Evolutionary conservation across 2,113 vertebrate species (phyloP).

Genomic region (Hemicordylus capensis): DNA sequence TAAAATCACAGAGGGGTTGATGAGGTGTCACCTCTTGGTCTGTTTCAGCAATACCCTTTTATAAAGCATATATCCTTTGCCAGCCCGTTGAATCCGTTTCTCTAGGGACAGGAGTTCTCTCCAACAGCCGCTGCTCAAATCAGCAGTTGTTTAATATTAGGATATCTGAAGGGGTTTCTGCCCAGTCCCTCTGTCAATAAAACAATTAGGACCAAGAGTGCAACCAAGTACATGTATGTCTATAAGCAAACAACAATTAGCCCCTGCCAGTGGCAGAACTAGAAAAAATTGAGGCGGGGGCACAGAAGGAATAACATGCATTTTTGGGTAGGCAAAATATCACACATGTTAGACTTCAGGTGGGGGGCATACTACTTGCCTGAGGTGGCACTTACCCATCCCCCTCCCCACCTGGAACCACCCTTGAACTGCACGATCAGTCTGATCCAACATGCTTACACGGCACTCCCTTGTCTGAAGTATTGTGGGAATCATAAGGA

Average conservation of each 20-base stretch:
- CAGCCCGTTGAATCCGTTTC: background rate
- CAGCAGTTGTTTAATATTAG: background rate
- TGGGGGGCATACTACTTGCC: too few species aligned
- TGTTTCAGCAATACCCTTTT: background rate
- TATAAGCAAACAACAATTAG: background rate
- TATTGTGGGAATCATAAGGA: background rate
- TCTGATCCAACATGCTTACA: too few species aligned
- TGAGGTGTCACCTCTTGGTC: background rate
- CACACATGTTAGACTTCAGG: too few species aligned
- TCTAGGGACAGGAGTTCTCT: background rate
- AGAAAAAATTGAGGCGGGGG: too few species aligned
- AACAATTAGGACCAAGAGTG: background rate
- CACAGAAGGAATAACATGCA: too few species aligned
- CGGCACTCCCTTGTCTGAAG: background rate
- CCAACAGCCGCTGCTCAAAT: background rate
- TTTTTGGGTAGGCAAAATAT: too few species aligned
- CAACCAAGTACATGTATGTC: background rate
- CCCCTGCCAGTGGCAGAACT: too few species aligned
- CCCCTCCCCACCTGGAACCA: too few species aligned
- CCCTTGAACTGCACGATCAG: too few species aligned
- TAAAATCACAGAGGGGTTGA: background rate
- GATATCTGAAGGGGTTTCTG: background rate
- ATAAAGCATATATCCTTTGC: fast-evolving
- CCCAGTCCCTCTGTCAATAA: background rate
- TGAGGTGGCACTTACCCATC: too few species aligned